Conservation (phyloP, 1,140 invertebrate species). For the Euglossa dilemma region DNA sequence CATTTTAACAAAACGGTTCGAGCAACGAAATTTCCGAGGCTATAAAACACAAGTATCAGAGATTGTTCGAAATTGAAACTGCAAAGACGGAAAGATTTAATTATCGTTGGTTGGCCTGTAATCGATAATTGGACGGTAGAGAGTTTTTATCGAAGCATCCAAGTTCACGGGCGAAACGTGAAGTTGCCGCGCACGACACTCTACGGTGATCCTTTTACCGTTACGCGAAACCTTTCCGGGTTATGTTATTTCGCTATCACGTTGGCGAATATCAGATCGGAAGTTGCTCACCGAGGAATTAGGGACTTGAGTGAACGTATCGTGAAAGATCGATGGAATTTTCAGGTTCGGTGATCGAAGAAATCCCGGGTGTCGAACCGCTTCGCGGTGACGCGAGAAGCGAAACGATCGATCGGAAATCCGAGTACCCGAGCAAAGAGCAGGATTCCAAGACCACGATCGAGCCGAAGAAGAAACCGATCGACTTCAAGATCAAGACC, state of each 20-base stretch:
- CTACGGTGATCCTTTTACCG: constrained; percentile 16
- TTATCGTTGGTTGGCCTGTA: neutral
- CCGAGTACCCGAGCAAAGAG: constrained; percentile 66
- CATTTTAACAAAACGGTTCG: neutral
- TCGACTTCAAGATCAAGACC: constrained; percentile 73
- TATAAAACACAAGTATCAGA: neutral
- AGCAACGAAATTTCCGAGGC: neutral
- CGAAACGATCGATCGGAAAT: constrained; percentile 61
- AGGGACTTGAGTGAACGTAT: neutral
- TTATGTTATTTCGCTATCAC: neutral
- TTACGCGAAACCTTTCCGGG: constrained; percentile 18
- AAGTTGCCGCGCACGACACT: neutral
- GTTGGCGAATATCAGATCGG: neutral
- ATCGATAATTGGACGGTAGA: neutral
- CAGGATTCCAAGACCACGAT: constrained; percentile 60
- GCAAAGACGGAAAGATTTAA: no score
- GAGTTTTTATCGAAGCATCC: neutral
- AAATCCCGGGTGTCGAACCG: constrained; percentile 65
- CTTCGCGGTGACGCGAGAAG: constrained; percentile 49
- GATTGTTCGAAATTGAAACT: no score
- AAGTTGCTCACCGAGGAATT: neutral
- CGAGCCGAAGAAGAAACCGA: constrained; percentile 75
- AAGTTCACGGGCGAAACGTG: constrained; percentile 20
- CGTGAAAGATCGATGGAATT: neutral
- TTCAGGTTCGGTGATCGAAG: constrained; percentile 56